phyloP scores from a whole-genome alignment of 2,797 vertebrate genomes.

The Amniataba percoides region DNA sequence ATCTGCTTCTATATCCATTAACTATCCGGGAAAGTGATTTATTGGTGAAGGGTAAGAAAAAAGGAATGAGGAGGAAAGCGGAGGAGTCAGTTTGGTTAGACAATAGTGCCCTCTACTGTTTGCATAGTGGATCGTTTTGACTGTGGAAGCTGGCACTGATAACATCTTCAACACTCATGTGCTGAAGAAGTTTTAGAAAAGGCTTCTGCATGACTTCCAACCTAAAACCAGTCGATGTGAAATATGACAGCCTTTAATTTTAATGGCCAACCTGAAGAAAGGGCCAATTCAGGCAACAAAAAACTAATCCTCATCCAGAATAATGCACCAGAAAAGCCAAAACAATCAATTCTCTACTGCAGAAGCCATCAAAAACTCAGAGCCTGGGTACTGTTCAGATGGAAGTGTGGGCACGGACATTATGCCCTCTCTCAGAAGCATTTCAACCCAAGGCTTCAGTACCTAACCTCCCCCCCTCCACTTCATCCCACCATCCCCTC shows the following conservation, averaged over 20 bases:
- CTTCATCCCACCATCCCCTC: conserved; percentile 54
- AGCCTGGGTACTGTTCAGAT: conserved; percentile 8
- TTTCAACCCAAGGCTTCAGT: conserved; percentile 56
- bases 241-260: background rate
- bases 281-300: background rate
- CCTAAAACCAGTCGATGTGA: background rate
- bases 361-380: conserved; percentile 18
- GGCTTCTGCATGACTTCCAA: background rate
- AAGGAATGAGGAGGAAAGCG: conserved; percentile 57
- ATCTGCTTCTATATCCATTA: conserved; percentile 90
- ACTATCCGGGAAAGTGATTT: conserved; percentile 89
- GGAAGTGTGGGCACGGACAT: conserved; percentile 32
- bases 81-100: conserved; percentile 74
- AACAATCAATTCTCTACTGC: background rate
- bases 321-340: conserved; percentile 1
- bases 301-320: background rate
- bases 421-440: conserved; percentile 50
- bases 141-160: conserved; percentile 32
- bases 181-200: conserved; percentile 36
- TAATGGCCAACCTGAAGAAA: background rate
- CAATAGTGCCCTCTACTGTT: conserved; percentile 89
- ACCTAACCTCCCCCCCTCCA: conserved; percentile 32
- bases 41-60: conserved; percentile 84
- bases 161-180: conserved; percentile 34
- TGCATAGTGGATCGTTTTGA: conserved; percentile 4